Evolutionary conservation across 2,113 vertebrate species (phyloP).

Genomic region (Axis porcinus): DNA sequence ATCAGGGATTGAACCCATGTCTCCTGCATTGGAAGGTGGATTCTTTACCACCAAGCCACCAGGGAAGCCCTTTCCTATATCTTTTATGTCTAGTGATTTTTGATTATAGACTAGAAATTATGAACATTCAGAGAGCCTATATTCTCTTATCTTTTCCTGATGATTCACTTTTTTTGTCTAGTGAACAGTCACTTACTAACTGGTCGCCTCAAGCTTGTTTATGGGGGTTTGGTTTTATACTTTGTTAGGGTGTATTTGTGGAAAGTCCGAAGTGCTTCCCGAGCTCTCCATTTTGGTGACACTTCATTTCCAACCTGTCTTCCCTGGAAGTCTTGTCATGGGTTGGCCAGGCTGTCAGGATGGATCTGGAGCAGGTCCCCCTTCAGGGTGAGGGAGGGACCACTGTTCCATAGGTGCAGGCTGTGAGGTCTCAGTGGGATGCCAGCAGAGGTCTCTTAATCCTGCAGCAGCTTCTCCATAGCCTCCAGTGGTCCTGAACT

Average conservation of each 20-base stretch:
- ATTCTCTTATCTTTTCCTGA: not conserved
- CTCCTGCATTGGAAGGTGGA: not conserved
- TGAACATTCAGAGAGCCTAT: not conserved
- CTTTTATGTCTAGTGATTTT: not conserved
- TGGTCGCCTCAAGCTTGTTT: not conserved
- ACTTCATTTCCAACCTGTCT: not conserved
- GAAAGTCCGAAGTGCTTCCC: not conserved
- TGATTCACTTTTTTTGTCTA: not conserved
- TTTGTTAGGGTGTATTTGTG: not conserved
- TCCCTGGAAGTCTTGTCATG: too few relatives aligned
- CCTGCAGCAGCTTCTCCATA: not conserved
- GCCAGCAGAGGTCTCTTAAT: not conserved
- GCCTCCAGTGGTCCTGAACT: not conserved
- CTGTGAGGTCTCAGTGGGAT: not conserved
- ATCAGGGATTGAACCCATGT: not conserved
- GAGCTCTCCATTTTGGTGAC: not conserved
- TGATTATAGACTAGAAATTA: not conserved
- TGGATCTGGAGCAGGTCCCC: not conserved
- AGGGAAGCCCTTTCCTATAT: not conserved
- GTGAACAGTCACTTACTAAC: not conserved
- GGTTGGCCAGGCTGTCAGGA: not conserved
- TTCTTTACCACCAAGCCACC: not conserved
- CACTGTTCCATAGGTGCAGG: not conserved
- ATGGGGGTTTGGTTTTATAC: not conserved
- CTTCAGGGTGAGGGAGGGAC: not conserved